A percentile compares a stretch with the other conserved stretches of the same genome.
Conservation (phyloP, 2,888 invertebrate genomes). For the Lasioglossum leucozonium region DNA sequence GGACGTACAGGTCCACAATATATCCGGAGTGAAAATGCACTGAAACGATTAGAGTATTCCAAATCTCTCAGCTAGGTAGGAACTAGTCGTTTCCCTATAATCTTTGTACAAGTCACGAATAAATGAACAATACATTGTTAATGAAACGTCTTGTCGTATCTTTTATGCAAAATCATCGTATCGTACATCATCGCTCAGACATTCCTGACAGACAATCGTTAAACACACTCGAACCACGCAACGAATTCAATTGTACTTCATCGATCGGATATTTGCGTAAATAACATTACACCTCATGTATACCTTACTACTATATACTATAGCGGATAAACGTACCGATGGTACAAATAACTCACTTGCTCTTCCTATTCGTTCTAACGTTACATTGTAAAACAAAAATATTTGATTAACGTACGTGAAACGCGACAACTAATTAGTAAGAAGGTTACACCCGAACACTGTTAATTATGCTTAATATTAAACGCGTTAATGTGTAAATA, state of each 20-base stretch:
- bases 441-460: slow-evolving; percentile 4
- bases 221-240: slow-evolving; percentile 10
- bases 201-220: slow-evolving; percentile 30
- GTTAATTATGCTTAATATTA: slow-evolving; percentile 12
- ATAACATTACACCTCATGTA: slow-evolving; percentile 22
- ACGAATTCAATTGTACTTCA: slow-evolving; percentile 36
- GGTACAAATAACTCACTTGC: background rate
- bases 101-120: slow-evolving; percentile 4
- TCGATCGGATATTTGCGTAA: slow-evolving; percentile 13
- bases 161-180: slow-evolving; percentile 65
- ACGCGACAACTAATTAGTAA: background rate
- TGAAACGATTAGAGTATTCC: background rate
- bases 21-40: too few relatives aligned
- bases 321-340: slow-evolving; percentile 22
- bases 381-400: background rate
- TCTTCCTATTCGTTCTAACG: slow-evolving; percentile 3
- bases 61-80: background rate
- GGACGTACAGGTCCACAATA: accelerated
- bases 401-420: background rate
- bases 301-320: background rate
- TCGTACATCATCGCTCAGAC: slow-evolving; percentile 45
- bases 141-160: slow-evolving; percentile 28
- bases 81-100: background rate
- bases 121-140: slow-evolving; percentile 31
- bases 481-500: slow-evolving; percentile 14